Conservation (phyloP, 2,797 vertebrate genomes). For the Spatula clypeata region DNA sequence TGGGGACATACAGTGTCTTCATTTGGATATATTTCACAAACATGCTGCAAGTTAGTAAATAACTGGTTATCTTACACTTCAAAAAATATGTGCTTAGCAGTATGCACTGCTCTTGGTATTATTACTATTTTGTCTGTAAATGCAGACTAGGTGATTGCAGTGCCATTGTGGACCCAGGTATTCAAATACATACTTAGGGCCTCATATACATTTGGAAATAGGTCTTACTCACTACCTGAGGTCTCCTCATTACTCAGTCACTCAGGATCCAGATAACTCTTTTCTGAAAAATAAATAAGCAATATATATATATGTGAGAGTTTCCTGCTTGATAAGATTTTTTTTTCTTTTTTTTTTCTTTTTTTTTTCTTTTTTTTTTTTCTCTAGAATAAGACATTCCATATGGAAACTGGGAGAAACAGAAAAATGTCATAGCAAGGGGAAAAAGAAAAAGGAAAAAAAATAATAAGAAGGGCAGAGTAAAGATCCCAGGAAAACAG, state of each 20-base stretch:
- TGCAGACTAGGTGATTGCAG: not conserved
- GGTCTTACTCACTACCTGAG: not conserved
- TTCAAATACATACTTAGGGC: not conserved
- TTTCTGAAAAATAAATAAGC: not conserved
- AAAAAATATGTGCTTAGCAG: not conserved
- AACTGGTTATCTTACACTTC: not conserved
- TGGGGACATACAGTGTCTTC: not conserved
- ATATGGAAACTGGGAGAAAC: not conserved
- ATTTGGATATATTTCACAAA: not conserved
- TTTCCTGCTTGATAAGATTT: not conserved
- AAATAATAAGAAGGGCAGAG: not conserved
- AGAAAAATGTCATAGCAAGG: not conserved
- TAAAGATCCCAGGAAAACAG: not conserved
- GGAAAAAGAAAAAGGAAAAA: not conserved
- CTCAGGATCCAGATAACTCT: not conserved
- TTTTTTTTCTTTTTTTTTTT: not conserved
- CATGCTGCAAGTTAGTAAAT: not conserved
- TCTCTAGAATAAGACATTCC: not conserved
- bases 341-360: fast-evolving
- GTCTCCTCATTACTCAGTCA: not conserved
- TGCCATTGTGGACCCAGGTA: not conserved
- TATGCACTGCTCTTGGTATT: not conserved
- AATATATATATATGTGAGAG: no score
- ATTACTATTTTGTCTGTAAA: not conserved
- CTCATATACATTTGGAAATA: not conserved